Percentiles rank a stretch among this genome's conserved stretches.
phyloP scores from a whole-genome alignment of 2,797 vertebrate species.

The Erpetoichthys calabaricus region DNA sequence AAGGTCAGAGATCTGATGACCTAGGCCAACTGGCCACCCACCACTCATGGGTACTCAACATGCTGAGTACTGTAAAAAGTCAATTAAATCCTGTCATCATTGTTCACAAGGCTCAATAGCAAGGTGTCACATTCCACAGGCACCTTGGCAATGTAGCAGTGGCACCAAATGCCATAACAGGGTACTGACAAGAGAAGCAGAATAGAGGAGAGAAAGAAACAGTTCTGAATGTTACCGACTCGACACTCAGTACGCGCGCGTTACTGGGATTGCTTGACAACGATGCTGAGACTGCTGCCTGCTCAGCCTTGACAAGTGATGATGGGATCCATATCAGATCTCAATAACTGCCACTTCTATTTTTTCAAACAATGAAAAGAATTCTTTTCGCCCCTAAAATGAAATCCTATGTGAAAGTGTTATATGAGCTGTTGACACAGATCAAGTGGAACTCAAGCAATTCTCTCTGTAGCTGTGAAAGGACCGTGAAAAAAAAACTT shows the following conservation, averaged over 20 bases:
- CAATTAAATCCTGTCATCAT: no score
- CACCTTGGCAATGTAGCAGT: no score
- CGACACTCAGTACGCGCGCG: background rate
- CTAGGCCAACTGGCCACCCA: no score
- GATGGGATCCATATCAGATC: conserved; percentile 20
- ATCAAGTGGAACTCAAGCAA: conserved; percentile 15
- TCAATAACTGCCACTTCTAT: conserved; percentile 26
- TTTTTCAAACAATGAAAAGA: background rate
- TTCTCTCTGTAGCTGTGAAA: conserved; percentile 3
- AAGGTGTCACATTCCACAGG: no score
- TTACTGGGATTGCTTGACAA: background rate
- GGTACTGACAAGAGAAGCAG: no score
- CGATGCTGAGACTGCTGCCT: background rate
- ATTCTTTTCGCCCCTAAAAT: conserved; percentile 1
- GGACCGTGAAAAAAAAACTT: background rate
- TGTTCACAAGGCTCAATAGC: no score
- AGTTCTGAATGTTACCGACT: no score
- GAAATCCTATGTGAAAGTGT: conserved; percentile 13
- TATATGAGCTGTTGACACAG: conserved; percentile 13
- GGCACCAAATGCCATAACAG: no score
- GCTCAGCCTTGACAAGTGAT: conserved; percentile 23
- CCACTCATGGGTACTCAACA: no score
- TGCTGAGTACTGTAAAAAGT: no score
- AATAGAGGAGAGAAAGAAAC: no score
- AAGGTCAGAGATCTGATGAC: no score